Percentiles rank a stretch among this genome's conserved stretches.
Conservation (phyloP, 2,888 invertebrate genomes). For the Silvanus unidentatus region DNA sequence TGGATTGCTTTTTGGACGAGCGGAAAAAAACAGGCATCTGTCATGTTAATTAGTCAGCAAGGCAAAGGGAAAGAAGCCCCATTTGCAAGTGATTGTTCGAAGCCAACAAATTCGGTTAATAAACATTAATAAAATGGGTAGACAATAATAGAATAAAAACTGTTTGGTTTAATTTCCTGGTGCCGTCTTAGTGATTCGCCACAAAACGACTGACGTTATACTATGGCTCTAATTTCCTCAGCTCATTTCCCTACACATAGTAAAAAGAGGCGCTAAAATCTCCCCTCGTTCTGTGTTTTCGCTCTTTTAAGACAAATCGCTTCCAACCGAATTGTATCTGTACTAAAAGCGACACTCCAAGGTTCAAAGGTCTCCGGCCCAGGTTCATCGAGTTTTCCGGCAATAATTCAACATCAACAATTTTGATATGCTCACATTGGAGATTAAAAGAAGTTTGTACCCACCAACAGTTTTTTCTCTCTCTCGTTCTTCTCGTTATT, state of each 20-base stretch:
- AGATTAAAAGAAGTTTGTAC: too few relatives aligned
- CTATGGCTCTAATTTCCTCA: constrained; percentile 31
- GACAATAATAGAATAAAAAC: constrained; percentile 30
- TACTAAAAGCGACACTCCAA: not conserved
- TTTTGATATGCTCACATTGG: too few relatives aligned
- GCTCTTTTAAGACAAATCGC: not conserved
- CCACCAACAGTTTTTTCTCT: too few relatives aligned
- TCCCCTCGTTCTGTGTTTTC: too few relatives aligned
- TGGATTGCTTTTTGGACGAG: too few relatives aligned
- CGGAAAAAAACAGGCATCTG: too few relatives aligned
- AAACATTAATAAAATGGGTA: constrained; percentile 6
- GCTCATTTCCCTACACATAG: constrained; percentile 29
- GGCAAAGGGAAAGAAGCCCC: too few relatives aligned
- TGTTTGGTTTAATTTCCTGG: constrained; percentile 34
- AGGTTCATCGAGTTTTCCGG: too few relatives aligned
- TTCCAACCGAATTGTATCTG: not conserved
- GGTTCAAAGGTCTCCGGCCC: too few relatives aligned
- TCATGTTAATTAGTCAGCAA: not conserved
- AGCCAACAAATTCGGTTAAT: not conserved
- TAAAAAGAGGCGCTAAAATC: not conserved
- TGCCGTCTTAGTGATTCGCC: constrained; percentile 29
- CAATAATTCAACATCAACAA: too few relatives aligned
- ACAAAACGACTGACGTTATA: constrained; percentile 27
- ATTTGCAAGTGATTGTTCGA: not conserved
- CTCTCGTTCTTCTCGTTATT: too few relatives aligned